Evolutionary conservation across 2,888 invertebrate species (phyloP), one percentile per base, ranked within the genome.

Genomic region (Seladonia tumulorum): DNA sequence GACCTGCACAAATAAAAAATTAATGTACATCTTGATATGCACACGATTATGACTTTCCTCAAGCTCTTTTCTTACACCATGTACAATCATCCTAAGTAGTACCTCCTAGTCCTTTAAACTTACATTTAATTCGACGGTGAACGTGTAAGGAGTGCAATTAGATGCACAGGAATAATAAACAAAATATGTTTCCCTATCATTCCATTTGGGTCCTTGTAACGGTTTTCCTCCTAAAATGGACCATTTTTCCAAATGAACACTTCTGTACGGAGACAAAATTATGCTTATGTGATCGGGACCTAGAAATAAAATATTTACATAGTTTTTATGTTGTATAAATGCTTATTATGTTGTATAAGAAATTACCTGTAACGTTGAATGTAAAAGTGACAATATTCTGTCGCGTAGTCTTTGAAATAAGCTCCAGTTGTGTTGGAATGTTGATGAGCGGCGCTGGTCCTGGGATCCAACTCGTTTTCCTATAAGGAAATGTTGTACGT

Each of bases 271-370:
- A 0, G 97, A 96, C 79, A 97, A 93, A 93, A 97, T 96, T 85
- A 97, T 95, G 7, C 96, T 96, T 93, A 97, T 96, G 92, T 97
- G 97, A 92, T 97, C 96, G 1, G 97, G 97, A 78, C 97, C 97
- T 97, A 91, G 8, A 93, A 35, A 70, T 4, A 81, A 39, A 60
- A 71, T 71, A 29, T 47, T 14, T 2, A 12, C 29, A 5, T 0
- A 53, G 66, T 29, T 49, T 35, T 53, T 7, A 45, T 22, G 8
- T 53, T 53, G 22, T 22, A 53, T 22, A 22, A 49, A 63, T 60
- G n/a, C 14, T 63, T n/a, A 35, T 1, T 57, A 14, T 12, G 0
- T 3, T 63, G 5, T 5, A 57, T 47, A 63, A 18, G 35, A 35
- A 25, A 25, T 83, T 82, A 96, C 96, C 96, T 89, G 95, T 95